These are phyloP conservation scores for Pleuronectes platessa DNA, from an alignment of 2,113 vertebrate genomes.

Conservation along the genomic window DNA sequence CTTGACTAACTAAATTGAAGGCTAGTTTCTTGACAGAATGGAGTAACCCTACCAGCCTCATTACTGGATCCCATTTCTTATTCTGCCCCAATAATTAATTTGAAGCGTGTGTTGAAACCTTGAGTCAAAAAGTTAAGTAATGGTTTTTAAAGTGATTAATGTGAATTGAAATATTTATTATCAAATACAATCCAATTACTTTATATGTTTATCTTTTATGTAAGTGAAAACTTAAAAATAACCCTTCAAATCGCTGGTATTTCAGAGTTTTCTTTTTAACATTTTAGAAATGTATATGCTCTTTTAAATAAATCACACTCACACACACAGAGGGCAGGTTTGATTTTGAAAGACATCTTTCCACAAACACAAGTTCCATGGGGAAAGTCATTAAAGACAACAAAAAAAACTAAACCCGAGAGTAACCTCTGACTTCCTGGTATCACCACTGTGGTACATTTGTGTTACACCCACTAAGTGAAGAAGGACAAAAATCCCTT, in stretches of 20 bases:
- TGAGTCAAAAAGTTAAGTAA: slow-evolving; percentile 75
- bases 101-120: slow-evolving; percentile 68
- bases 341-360: slow-evolving; percentile 9
- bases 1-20: slow-evolving; percentile 82
- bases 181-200: slow-evolving; percentile 50
- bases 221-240: slow-evolving; percentile 11
- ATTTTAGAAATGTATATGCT: neutral
- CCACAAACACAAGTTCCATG: slow-evolving; percentile 26
- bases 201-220: slow-evolving; percentile 57
- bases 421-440: slow-evolving; percentile 63
- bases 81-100: slow-evolving; percentile 78
- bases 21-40: slow-evolving; percentile 79
- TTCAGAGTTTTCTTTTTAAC: neutral
- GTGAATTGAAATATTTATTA: slow-evolving; percentile 60
- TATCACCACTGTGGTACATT: slow-evolving; percentile 55
- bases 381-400: slow-evolving; percentile 18
- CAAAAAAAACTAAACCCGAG: slow-evolving; percentile 36
- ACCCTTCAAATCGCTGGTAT: neutral
- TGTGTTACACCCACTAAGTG: slow-evolving; percentile 53
- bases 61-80: slow-evolving; percentile 73
- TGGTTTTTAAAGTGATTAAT: slow-evolving; percentile 66
- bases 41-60: slow-evolving; percentile 74
- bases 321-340: neutral
- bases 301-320: neutral
- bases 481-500: slow-evolving; percentile 26